Conservation (phyloP, 2,113 vertebrate genomes). For the Hippocampus zosterae region DNA sequence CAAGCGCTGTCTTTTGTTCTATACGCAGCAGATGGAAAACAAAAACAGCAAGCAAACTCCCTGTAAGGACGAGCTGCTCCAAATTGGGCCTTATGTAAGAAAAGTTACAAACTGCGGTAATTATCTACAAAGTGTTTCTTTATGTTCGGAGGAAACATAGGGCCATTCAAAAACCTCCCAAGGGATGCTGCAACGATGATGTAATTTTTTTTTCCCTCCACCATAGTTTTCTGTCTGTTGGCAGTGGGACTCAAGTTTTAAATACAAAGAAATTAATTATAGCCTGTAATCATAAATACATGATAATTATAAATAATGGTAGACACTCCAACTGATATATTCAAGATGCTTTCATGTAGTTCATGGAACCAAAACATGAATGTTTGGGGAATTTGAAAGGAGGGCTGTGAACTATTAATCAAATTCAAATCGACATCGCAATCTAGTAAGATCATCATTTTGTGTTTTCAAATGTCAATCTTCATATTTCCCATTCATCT, state of each 20-base stretch:
- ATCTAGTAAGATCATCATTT: no score
- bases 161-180: neutral
- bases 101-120: slow-evolving; percentile 36
- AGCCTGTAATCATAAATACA: neutral
- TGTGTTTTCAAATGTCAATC: neutral
- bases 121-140: slow-evolving; percentile 48
- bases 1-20: slow-evolving; percentile 48
- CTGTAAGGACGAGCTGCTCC: slow-evolving; percentile 22
- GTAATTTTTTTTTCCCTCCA: neutral
- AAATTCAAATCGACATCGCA: neutral
- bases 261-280: neutral
- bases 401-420: no score
- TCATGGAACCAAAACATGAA: neutral
- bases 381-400: neutral
- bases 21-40: slow-evolving; percentile 43
- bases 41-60: slow-evolving; percentile 38
- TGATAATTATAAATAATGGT: neutral
- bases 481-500: neutral
- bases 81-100: slow-evolving; percentile 38
- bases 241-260: neutral
- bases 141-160: slow-evolving; percentile 30
- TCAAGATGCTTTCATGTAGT: neutral
- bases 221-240: neutral
- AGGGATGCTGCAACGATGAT: neutral
- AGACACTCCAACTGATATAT: neutral